Evolutionary conservation across 2,113 vertebrate genomes (phyloP), one percentile per base, ranked within the genome.

Genomic region (Orientallactaga bullata): DNA sequence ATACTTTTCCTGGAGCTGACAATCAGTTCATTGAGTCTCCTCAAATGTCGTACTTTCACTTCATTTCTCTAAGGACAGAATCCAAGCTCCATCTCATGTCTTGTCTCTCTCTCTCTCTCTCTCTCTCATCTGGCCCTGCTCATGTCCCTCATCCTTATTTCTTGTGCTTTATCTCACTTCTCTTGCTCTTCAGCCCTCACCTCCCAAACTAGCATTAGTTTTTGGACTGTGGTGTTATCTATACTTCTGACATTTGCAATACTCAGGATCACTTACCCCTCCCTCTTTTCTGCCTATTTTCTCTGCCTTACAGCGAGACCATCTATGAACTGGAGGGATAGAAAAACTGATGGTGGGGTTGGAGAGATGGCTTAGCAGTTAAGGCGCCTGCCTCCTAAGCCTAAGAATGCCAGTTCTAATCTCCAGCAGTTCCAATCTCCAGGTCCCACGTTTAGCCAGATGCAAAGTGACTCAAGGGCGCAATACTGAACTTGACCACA

Each of bases 231-330:
- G 76, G 42, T 72, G 35, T 8, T 47, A 91, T 86, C 68, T 89
- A 94, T 92, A 35, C 65, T 69, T 77, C 73, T 71, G 35, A 68
- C 26, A 58, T 74, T 90, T 78, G 69, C 74, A 91, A 72, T 78
- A 85, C 21, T 66, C 13, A 91, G 51, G 37, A 18, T 91, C 81
- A 47, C 32, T 83, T 65, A 68, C 11, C 24, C 5, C n/a, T 60
- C 65, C 32, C 30, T 79, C 4, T 66, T 84, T 90, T 60, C 12
- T 58, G 30, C 39, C 21, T 68, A 39, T 61, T 11, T 93, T n/a
- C 60, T 83, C 8, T 37, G 24, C 37, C 85, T 80, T 68, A 63
- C 28, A 35, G 89, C 63, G 82, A 89, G 24, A 86, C 28, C 28
- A 7, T 47, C 28, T 39, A 5, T 69, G 65, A 72, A 65, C 39